Evolutionary conservation across 2,797 vertebrate species (phyloP), one percentile per base, ranked within the genome.

Genomic region (Aphelocoma californica): DNA sequence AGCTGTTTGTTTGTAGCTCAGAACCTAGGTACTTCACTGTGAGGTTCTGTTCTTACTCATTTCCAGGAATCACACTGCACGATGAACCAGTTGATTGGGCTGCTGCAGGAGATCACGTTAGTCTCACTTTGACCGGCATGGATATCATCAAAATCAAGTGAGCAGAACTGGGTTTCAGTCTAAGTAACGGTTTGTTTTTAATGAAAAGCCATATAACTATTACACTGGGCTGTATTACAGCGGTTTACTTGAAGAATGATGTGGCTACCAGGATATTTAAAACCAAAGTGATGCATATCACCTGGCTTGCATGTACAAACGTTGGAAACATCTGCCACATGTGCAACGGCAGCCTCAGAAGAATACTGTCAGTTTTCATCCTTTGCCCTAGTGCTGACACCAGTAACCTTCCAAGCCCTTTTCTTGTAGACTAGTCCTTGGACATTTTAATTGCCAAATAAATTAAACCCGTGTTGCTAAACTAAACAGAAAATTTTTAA

Each of bases 121-220:
- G 98, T 98, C 98, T 99, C 95, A 99, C 98, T 7, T 98, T 99
- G 97, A 99, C 99, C 62, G 99, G 99, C 95, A 99, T 99, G 98
- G 99, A 99, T 98, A 99, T 99, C 98, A 99, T 99, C 98, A 99
- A 99, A 98, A 99, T 99, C 97, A 99, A 99, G 99, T 99, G 98
- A 98, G 98, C 97, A 89, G 73, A 97, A 93, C 96, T 66, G 75
- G 88, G 84, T 95, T 97, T 96, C 95, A 95, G 94, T 94, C 95
- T 93, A 96, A 96, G 90, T 92, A 94, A 94, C 93, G 51, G 86
- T 96, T 97, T 96, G 89, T 95, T 96, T 97, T 97, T 95, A 95
- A 95, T 85, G 86, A 93, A 92, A 95, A 82, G 78, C 69, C 72
- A 14, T 93, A 58, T 86, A 95, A 95, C 80, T 74, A 83, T 71